A percentile compares a stretch with the other conserved stretches of the same genome.
These are phyloP conservation scores for Morinoia aosen DNA, from an alignment of 2,888 invertebrate genomes.

Conservation along the genomic window DNA sequence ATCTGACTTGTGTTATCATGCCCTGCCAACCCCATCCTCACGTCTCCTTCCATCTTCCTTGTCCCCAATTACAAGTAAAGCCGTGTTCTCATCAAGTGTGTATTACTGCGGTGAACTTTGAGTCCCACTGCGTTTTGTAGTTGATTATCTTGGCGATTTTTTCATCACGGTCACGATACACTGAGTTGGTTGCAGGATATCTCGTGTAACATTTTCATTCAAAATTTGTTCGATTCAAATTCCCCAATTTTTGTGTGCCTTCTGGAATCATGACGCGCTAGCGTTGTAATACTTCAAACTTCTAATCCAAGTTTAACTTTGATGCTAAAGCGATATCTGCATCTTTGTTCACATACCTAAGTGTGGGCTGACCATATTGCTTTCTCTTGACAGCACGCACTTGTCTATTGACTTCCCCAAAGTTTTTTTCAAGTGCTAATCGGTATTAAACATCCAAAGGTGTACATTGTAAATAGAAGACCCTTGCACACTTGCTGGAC, in stretches of 20 bases:
- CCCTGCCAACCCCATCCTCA: neutral
- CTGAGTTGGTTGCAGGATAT: neutral
- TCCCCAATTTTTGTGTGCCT: neutral
- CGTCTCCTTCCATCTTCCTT: neutral
- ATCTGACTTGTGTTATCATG: neutral
- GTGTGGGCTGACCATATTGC: too few species aligned
- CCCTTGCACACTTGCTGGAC: too few species aligned
- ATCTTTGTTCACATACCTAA: too few species aligned
- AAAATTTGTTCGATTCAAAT: neutral
- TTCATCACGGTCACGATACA: neutral
- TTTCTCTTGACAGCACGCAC: too few species aligned
- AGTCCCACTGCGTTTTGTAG: neutral
- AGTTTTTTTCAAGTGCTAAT: too few species aligned
- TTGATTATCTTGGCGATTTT: neutral
- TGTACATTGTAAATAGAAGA: too few species aligned
- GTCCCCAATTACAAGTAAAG: constrained; percentile 14
- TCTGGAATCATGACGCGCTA: neutral
- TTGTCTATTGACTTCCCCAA: too few species aligned
- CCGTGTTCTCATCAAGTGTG: constrained; percentile 41
- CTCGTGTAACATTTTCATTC: neutral
- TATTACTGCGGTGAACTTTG: neutral
- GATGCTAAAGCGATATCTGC: neutral
- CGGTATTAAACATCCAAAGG: too few species aligned
- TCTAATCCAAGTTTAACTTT: neutral
- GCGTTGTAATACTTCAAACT: neutral